Conservation (phyloP, 2,113 vertebrate species). For the Cricetomys ansorgei region DNA sequence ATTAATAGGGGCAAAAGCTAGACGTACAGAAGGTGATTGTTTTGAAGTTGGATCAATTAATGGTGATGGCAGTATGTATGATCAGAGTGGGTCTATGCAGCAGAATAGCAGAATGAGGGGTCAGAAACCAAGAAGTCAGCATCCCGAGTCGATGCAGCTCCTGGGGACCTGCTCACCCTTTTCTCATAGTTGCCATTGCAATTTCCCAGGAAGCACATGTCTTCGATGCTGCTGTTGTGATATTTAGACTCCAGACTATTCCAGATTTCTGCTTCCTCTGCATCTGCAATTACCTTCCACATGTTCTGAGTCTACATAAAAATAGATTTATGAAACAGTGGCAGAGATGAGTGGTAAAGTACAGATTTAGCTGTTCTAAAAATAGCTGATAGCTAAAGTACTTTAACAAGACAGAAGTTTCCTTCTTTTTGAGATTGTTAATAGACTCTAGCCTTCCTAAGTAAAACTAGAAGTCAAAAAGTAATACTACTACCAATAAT, state of each 20-base stretch:
- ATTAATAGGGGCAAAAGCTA: not conserved
- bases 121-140: not conserved
- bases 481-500: not conserved
- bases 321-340: slow-evolving; percentile 3
- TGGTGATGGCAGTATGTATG: not conserved
- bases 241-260: not conserved
- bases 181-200: not conserved
- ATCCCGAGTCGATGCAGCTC: no score
- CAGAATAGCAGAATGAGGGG: not conserved
- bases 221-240: not conserved
- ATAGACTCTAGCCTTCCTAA: not conserved
- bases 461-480: not conserved
- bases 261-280: slow-evolving; percentile 24
- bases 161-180: not conserved
- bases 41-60: not conserved
- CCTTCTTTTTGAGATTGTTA: not conserved
- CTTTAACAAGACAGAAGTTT: not conserved
- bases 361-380: slow-evolving; percentile 32
- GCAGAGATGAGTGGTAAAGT: not conserved
- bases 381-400: not conserved
- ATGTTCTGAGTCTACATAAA: not conserved
- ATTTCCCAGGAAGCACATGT: not conserved
- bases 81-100: not conserved
- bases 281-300: slow-evolving; percentile 1
- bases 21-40: not conserved